A percentile compares a stretch with the other conserved stretches of the same genome.
Conservation (phyloP, 2,888 invertebrate species). For the Myopa testacea region DNA sequence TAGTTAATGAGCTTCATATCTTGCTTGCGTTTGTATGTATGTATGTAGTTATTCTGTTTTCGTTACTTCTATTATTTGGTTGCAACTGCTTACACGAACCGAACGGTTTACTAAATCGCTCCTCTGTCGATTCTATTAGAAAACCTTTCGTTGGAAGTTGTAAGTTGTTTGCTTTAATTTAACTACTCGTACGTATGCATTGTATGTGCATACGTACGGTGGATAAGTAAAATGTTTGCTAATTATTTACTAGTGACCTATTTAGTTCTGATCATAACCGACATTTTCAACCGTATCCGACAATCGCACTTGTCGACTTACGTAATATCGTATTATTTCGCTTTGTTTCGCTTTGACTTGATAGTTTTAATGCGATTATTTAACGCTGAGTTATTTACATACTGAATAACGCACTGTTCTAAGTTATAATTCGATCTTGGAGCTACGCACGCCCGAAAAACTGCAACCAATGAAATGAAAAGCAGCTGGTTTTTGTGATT, state of each 20-base stretch:
- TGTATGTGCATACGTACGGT: no score
- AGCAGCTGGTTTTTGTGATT: no score
- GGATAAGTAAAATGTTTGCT: no score
- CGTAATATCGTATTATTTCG: conserved; percentile 35
- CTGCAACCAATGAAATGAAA: conserved; percentile 12
- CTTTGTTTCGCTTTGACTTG: no score
- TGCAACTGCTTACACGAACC: conserved; percentile 48
- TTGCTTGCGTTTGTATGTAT: conserved; percentile 9
- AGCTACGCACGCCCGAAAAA: conserved; percentile 50
- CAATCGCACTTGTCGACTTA: background rate
- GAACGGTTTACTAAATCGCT: conserved; percentile 21
- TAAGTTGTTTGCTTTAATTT: no score
- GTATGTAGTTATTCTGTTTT: conserved; percentile 42
- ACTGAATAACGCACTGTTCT: conserved; percentile 63
- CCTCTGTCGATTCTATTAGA: no score
- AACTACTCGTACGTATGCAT: no score
- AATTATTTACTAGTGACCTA: no score
- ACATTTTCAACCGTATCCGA: no score
- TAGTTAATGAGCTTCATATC: conserved; percentile 29
- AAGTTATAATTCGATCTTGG: conserved; percentile 51
- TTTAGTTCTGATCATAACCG: no score
- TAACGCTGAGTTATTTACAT: conserved; percentile 56
- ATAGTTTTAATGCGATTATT: conserved; percentile 5
- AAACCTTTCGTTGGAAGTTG: no score
- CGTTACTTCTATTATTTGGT: conserved; percentile 45